phyloP scores from a whole-genome alignment of 2,797 vertebrate genomes.

The Enteromius fasciolatus region DNA sequence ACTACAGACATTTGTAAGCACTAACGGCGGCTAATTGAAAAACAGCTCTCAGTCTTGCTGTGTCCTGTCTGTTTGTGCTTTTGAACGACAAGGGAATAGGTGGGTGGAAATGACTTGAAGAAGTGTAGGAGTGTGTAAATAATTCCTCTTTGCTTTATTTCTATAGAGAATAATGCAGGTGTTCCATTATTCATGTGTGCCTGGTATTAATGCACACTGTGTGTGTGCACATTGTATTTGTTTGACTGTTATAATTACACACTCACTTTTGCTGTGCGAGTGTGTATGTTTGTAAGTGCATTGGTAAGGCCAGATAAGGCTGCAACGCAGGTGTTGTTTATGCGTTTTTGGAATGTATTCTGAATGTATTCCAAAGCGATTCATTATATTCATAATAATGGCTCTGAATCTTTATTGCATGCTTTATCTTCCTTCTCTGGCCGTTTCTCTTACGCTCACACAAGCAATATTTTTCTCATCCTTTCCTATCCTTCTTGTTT shows the following conservation, averaged over 20 bases:
- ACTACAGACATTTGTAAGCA: background rate
- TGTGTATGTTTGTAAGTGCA: conserved; percentile 31
- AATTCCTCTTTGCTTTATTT: conserved; percentile 20
- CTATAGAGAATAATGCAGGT: conserved; percentile 56
- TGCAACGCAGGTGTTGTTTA: background rate
- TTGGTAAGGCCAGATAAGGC: conserved; percentile 8
- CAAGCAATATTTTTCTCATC: conserved; percentile 58
- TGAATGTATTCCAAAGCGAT: conserved; percentile 19
- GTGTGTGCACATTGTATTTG: background rate
- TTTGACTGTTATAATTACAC: conserved; percentile 30
- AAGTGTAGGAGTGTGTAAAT: conserved; percentile 32
- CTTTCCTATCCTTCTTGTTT: conserved; percentile 42
- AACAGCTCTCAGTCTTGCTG: background rate
- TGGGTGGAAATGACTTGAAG: conserved; percentile 23
- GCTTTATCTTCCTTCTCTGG: background rate
- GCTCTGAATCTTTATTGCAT: conserved; percentile 12
- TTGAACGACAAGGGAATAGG: conserved; percentile 15
- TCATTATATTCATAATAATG: conserved; percentile 31
- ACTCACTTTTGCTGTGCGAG: conserved; percentile 3
- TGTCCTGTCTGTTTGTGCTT: background rate
- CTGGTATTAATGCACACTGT: conserved; percentile 64
- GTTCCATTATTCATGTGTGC: conserved; percentile 72
- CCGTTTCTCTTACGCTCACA: background rate
- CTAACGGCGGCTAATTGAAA: conserved; percentile 20
- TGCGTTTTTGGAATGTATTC: conserved; percentile 31